Evolutionary conservation across 2,113 vertebrate species (phyloP), one percentile per base, ranked within the genome.

Genomic region (Cyanistes caeruleus): DNA sequence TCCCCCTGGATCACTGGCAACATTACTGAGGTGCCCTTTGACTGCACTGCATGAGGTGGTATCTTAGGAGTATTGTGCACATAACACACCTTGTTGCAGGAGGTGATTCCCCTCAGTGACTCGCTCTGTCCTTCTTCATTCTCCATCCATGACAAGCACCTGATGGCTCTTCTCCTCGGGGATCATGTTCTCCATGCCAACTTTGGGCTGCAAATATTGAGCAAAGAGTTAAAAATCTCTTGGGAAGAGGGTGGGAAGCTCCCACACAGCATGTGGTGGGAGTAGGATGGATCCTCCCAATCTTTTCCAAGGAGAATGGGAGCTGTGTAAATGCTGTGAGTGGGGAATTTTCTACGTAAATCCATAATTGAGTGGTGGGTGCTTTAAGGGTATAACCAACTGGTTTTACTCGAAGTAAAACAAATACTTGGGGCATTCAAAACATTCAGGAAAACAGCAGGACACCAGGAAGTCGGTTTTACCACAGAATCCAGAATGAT

Each of bases 91-190:
- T 70, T 18, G 77, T 35, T 49, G 75, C 69, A 60, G 46, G 35
- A 72, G 43, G 31, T 11, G 48, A 69, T 43, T 25, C 14, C 13
- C 74, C n/a, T 69, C 70, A 21, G 31, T 31, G 44, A 58, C 35
- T 31, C 8, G 0, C 31, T 85, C 51, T 51, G 35, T n/a, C 30
- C 75, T 76, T 51, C 84, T 62, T 62, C 23, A 23, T 62, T 63
- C 2, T 35, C 35, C 11, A 11, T 15, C 30, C 0, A 0, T 43
- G n/a, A 53, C 41, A 33, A 35, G n/a, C 0, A 0, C 64, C 73
- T 15, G 17, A 28, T 28, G 33, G 62, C 53, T 63, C 75, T 74
- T 85, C 67, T 75, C 65, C 23, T 39, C 25, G 22, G 48, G 25
- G 23, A 33, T 25, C 8, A 22, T 3, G 24, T 51, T 87, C 44